Base-by-base conservation (phyloP, 2,113 vertebrate species). In the Dasyornis broadbenti region DNA sequence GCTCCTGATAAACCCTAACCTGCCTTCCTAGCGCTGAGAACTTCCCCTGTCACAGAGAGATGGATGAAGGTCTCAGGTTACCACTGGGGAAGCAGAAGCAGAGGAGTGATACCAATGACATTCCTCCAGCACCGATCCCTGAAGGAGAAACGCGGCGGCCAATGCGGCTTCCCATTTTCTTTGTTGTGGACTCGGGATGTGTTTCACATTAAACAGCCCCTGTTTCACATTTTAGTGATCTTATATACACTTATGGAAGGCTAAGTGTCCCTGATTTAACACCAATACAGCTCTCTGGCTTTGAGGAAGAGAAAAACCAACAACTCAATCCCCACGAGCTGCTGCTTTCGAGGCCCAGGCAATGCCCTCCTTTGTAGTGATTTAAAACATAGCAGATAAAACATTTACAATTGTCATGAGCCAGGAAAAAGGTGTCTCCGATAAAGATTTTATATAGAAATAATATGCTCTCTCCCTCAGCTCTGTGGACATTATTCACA, bases 361-460 rank as follows among this genome's bases (percentile, higher is more conserved):
- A 61, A 82, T 57, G 52, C 54, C 16, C 53, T 76, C 21, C 71
- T 71, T 47, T 89, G 40, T 76, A 80, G 16, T 56, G 49, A 82
- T 83, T 89, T 94, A 97, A 96, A 95, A 63, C 76, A 86, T 71
- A 44, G 64, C 57, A 92, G 84, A 91, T 93, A 89, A 86, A 79
- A 65, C 59, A 93, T 89, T 93, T 82, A 92, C 56, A 86, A 72
- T 57, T 86, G 78, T 33, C 23, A 19, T 50, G 61, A 84, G 50
- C 53, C 90, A 79, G 59, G 59, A 13, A 45, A 93, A 93, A 70
- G 56, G 72, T 91, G 61, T 59, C 83, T 96, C 66, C 82, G 87
- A 23, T 79, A 28, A 86, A 78, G 35, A 59, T 68, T 88, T 40
- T 61, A 78, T 92, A 91, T 37, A 91, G 50, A 78, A 94, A 90